Evolutionary conservation across 2,888 invertebrate species (phyloP).

Genomic region (Lycaena phlaeas): DNA sequence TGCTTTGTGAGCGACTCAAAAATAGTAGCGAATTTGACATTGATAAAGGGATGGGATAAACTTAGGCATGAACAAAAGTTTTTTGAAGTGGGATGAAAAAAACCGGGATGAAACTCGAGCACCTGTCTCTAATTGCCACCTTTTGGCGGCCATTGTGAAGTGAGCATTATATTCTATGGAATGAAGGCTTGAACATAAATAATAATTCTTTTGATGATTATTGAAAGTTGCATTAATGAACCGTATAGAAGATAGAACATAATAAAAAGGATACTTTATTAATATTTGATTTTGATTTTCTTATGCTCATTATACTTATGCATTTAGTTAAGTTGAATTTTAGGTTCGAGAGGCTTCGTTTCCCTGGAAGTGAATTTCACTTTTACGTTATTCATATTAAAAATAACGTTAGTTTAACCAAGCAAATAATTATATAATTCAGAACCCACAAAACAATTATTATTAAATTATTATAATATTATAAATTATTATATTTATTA

Average conservation of each 20-base stretch:
- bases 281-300: too few relatives aligned
- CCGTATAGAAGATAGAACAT: not conserved
- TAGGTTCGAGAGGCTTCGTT: too few relatives aligned
- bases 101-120: slow-evolving; percentile 48
- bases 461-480: too few relatives aligned
- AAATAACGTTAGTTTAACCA: too few relatives aligned
- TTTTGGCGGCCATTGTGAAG: slow-evolving; percentile 58
- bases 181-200: slow-evolving; percentile 21
- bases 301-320: too few relatives aligned
- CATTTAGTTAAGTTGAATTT: too few relatives aligned
- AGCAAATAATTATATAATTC: too few relatives aligned
- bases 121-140: slow-evolving; percentile 71
- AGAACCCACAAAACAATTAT: too few relatives aligned
- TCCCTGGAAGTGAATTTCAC: too few relatives aligned
- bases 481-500: too few relatives aligned
- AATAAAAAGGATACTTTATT: too few relatives aligned
- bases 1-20: slow-evolving; percentile 43
- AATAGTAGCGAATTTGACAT: slow-evolving; percentile 63
- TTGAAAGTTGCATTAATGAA: not conserved
- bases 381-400: too few relatives aligned
- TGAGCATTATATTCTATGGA: slow-evolving; percentile 22
- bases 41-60: slow-evolving; percentile 65
- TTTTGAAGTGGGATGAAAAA: slow-evolving; percentile 30
- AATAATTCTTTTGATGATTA: slow-evolving; percentile 15
- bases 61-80: slow-evolving; percentile 42